Evolutionary conservation across 2,888 invertebrate species (phyloP), one percentile per base, ranked within the genome.

Genomic region (Dendrolimus houi): DNA sequence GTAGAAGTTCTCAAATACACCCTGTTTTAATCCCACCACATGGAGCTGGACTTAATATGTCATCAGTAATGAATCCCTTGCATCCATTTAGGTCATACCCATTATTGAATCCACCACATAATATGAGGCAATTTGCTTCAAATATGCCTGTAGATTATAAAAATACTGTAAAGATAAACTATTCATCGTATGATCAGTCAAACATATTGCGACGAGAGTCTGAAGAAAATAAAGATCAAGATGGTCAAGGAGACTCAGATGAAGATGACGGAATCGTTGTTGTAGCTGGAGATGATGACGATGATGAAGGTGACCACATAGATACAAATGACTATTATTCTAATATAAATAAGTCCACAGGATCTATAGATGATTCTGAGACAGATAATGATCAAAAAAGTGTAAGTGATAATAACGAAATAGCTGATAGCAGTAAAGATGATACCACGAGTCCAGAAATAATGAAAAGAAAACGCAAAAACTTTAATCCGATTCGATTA

Each of bases 1-100:
- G 98, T 0, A 92, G 98, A 66, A 97, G 96, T 61, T 94, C 97
- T 3, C 97, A 97, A 87, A 94, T 96, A 1, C 97, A 97, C 79
- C 94, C 96, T 9, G 91, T 97, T 54, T 88, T 96, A 2, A 92
- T 96, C 62, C 95, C 96, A 56, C 95, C 96, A 1, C 94, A 94
- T 70, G 81, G 81, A 14, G 91, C 93, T 8, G 93, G 94, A 0
- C 77, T 94, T 3, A 92, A 92, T 41, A 88, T 94, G 59, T 93
- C 94, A 12, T 93, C 94, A 8, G 92, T 94, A 3, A 88, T 95
- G 58, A 95, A 94, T 72, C 94, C 94, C 12, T 89, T 96, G 72
- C 93, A 94, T 73, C 94, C 95, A 9, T 96, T 96, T 71, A 94
- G 95, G 53, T 93, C 95, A 7, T 96, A 96, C 73, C 96, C 96